These are phyloP conservation scores for Archips xylosteana DNA, from an alignment of 2,888 invertebrate genomes.

Conservation along the genomic window DNA sequence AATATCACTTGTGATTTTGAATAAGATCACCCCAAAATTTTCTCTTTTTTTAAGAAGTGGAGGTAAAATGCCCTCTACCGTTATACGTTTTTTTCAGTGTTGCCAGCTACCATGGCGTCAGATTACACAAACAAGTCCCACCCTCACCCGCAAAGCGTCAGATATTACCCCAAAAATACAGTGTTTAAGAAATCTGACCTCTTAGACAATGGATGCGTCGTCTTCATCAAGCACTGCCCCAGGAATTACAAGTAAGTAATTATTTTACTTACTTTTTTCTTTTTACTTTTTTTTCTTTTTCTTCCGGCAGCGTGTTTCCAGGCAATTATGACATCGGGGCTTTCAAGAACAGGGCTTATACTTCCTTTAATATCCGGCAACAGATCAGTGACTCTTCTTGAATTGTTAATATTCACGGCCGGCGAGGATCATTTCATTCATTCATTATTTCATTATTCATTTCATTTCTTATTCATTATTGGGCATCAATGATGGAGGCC, in stretches of 20 bases:
- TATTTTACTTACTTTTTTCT: neutral
- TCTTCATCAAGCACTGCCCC: slow-evolving; percentile 67
- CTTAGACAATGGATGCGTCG: slow-evolving; percentile 64
- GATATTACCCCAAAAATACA: slow-evolving; percentile 67
- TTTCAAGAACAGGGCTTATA: too few relatives aligned
- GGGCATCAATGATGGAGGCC: too few relatives aligned
- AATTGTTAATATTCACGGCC: too few relatives aligned
- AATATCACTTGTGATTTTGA: too few relatives aligned
- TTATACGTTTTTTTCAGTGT: slow-evolving; percentile 44
- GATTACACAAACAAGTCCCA: slow-evolving; percentile 60
- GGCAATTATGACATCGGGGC: too few relatives aligned
- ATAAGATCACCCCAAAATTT: neutral
- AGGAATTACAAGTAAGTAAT: slow-evolving; percentile 69
- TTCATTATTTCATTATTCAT: too few relatives aligned
- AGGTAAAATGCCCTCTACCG: too few relatives aligned
- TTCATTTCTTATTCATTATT: too few relatives aligned
- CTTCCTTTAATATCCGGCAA: too few relatives aligned
- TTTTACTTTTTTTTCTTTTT: too few relatives aligned
- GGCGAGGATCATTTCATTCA: too few relatives aligned
- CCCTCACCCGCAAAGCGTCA: slow-evolving; percentile 56
- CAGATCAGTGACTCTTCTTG: too few relatives aligned
- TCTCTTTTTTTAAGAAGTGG: neutral
- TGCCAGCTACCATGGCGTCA: slow-evolving; percentile 44
- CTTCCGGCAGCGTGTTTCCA: neutral
- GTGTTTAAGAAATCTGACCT: slow-evolving; percentile 68